These are phyloP conservation scores for Lepus americanus DNA, from an alignment of 2,113 vertebrate genomes.

Conservation along the genomic window DNA sequence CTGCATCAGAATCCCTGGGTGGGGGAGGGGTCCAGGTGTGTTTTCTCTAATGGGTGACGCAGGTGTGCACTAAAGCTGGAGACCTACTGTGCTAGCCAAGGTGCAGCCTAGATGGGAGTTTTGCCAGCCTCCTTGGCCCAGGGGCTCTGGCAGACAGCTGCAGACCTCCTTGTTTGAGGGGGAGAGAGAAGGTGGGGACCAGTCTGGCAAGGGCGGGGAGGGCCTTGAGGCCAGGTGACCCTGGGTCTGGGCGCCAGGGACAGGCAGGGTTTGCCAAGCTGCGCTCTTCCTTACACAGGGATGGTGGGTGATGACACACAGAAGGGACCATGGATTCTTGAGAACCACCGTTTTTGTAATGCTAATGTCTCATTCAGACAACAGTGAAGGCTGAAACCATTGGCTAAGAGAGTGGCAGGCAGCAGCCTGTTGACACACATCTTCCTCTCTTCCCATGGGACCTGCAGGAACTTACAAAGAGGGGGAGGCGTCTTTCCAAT, in stretches of 20 bases:
- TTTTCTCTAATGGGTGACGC: not conserved
- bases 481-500: not conserved
- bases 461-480: not conserved
- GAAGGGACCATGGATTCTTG: not conserved
- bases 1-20: not conserved
- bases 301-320: too few species aligned
- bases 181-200: rapidly evolving
- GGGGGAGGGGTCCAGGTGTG: not conserved
- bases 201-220: not conserved
- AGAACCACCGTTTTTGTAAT: not conserved
- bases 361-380: not conserved
- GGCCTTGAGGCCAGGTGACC: not conserved
- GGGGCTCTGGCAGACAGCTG: not conserved
- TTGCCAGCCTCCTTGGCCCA: not conserved
- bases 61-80: not conserved
- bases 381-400: not conserved
- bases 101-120: rapidly evolving
- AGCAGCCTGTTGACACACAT: not conserved
- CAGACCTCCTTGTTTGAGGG: not conserved
- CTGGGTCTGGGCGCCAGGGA: not conserved
- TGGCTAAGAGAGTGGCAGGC: not conserved
- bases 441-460: not conserved
- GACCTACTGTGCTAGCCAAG: not conserved
- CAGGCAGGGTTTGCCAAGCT: not conserved
- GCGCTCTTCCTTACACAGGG: not conserved